Evolutionary conservation across 2,113 vertebrate genomes (phyloP).

Genomic region (Herpetotheres cachinnans): DNA sequence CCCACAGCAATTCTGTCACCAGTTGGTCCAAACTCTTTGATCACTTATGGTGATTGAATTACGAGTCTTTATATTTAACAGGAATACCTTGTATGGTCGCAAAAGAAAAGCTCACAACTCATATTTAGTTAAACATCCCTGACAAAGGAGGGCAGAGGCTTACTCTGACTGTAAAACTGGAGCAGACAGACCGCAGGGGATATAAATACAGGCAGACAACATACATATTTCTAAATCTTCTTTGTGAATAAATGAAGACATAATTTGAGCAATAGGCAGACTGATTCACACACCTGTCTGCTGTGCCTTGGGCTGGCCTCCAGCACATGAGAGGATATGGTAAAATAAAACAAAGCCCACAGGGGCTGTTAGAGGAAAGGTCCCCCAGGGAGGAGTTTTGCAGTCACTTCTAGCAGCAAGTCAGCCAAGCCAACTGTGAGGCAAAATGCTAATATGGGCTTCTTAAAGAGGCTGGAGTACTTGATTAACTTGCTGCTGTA

Average conservation of each 20-base stretch:
- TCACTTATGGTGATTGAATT: not conserved
- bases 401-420: not conserved
- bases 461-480: not conserved
- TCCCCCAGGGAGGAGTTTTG: constrained; percentile 10
- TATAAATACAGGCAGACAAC: not conserved
- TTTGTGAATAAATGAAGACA: constrained; percentile 11
- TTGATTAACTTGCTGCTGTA: constrained; percentile 8
- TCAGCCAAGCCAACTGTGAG: constrained; percentile 25
- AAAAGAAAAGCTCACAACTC: not conserved
- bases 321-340: not conserved
- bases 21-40: not conserved
- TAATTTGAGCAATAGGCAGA: not conserved
- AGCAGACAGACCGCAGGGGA: not conserved
- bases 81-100: not conserved
- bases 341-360: constrained; percentile 28
- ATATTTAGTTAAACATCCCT: not conserved
- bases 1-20: not conserved
- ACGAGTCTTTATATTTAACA: constrained; percentile 9
- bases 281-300: constrained; percentile 11
- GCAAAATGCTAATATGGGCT: not conserved
- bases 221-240: not conserved
- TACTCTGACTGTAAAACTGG: not conserved
- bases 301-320: not conserved
- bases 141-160: not conserved
- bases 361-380: not conserved